Evolutionary conservation across 2,113 vertebrate genomes (phyloP).

Genomic region (Pterocles burchelli): DNA sequence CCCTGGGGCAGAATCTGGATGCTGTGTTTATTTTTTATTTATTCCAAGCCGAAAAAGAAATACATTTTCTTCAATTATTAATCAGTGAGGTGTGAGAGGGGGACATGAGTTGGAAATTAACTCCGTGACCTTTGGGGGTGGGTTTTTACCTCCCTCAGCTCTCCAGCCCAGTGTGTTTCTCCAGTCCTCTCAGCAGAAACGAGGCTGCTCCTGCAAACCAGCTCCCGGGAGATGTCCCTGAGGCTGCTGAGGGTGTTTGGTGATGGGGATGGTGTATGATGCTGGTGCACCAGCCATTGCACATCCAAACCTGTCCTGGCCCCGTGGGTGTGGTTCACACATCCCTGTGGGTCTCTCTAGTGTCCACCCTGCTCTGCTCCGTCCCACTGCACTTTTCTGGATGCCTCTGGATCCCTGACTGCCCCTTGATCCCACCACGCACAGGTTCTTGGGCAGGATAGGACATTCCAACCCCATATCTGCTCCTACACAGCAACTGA

Average conservation of each 20-base stretch:
- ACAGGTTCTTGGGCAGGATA: background rate
- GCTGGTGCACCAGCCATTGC: background rate
- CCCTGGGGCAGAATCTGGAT: background rate
- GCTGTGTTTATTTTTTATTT: slow-evolving; percentile 51
- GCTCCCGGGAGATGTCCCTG: background rate
- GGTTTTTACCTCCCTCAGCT: background rate
- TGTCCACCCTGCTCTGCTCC: background rate
- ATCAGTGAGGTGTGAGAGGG: slow-evolving; percentile 70
- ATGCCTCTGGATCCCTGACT: too few relatives aligned
- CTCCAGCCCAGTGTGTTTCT: background rate
- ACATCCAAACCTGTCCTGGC: background rate
- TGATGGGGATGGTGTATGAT: accelerated
- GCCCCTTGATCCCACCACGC: background rate
- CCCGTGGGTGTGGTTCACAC: accelerated
- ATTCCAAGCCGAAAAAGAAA: slow-evolving; percentile 49
- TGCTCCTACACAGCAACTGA: background rate
- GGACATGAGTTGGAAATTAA: slow-evolving; percentile 61
- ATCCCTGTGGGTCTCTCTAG: accelerated
- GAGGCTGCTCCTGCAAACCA: accelerated
- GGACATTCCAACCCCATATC: background rate
- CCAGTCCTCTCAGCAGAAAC: background rate
- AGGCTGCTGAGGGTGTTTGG: background rate
- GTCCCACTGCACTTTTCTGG: background rate
- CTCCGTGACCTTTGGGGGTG: slow-evolving; percentile 28
- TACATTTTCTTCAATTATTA: slow-evolving; percentile 73